These are phyloP conservation scores for Trematocara marginatum DNA, from an alignment of 2,113 vertebrate species.

Conservation along the genomic window DNA sequence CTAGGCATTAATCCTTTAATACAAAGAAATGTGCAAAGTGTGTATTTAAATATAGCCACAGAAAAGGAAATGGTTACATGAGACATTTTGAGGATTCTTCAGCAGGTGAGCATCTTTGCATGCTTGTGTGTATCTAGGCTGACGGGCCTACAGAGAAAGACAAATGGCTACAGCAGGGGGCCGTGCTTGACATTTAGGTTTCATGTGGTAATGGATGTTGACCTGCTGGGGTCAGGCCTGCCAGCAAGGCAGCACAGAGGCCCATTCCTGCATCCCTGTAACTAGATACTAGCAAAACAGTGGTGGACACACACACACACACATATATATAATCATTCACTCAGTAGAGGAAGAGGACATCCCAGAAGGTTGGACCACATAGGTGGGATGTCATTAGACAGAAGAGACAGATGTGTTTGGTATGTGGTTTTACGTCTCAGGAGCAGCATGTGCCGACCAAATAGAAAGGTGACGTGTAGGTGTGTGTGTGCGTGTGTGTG, in stretches of 20 bases:
- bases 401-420: conserved; percentile 47
- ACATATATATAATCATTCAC: conserved; percentile 31
- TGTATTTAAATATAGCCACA: background rate
- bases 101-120: conserved; percentile 32
- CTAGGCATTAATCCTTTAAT: background rate
- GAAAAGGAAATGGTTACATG: background rate
- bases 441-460: background rate
- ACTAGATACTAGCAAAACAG: conserved; percentile 66
- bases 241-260: conserved; percentile 45
- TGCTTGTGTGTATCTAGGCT: background rate
- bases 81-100: background rate
- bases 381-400: conserved; percentile 30
- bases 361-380: conserved; percentile 54
- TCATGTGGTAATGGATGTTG: conserved; percentile 67
- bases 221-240: conserved; percentile 64
- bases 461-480: background rate
- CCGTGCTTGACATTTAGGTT: conserved; percentile 61
- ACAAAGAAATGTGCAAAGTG: background rate
- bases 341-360: conserved; percentile 36
- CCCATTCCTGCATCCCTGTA: conserved; percentile 61
- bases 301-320: background rate
- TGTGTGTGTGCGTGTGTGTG: background rate
- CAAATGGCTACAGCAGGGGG: conserved; percentile 64
- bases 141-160: conserved; percentile 56
- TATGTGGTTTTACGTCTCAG: conserved; percentile 11